Evolutionary conservation across 1,140 invertebrate genomes (phyloP).

Genomic region (Drosophila truncata): DNA sequence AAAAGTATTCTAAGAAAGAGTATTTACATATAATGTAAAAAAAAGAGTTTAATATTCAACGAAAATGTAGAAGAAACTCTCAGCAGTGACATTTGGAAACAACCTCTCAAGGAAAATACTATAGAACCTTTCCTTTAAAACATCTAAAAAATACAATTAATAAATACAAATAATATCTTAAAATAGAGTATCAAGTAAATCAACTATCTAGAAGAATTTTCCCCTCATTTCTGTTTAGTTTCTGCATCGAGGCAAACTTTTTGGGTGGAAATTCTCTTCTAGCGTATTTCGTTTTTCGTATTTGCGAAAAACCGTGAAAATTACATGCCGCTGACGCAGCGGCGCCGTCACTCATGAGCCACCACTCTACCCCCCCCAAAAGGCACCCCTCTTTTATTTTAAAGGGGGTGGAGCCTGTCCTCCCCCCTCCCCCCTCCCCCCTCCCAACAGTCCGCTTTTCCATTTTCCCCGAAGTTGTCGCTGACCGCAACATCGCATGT

Average conservation of each 20-base stretch:
- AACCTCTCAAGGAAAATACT: neutral
- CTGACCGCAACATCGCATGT: constrained; percentile 83
- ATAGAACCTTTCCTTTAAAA: too few species aligned
- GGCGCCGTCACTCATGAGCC: constrained; percentile 74
- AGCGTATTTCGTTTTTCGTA: constrained; percentile 75
- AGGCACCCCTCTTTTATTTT: constrained; percentile 45
- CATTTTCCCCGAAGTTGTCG: constrained; percentile 73
- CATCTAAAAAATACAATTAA: neutral
- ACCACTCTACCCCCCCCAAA: neutral
- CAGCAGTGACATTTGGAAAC: neutral
- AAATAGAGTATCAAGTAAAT: neutral
- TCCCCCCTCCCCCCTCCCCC: too few species aligned
- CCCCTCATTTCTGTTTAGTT: constrained; percentile 17
- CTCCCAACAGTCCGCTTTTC: constrained; percentile 56
- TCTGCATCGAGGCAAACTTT: neutral
- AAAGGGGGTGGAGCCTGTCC: neutral
- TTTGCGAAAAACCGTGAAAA: constrained; percentile 78
- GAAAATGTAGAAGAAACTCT: neutral
- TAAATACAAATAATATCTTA: neutral
- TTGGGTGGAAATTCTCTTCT: constrained; percentile 52
- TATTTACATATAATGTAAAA: too few species aligned
- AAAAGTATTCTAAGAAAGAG: too few species aligned
- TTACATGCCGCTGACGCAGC: constrained; percentile 79
- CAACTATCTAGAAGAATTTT: neutral
- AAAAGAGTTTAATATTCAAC: too few species aligned